phyloP scores from a whole-genome alignment of 2,113 vertebrate species.

The Antechinus stuartii region DNA sequence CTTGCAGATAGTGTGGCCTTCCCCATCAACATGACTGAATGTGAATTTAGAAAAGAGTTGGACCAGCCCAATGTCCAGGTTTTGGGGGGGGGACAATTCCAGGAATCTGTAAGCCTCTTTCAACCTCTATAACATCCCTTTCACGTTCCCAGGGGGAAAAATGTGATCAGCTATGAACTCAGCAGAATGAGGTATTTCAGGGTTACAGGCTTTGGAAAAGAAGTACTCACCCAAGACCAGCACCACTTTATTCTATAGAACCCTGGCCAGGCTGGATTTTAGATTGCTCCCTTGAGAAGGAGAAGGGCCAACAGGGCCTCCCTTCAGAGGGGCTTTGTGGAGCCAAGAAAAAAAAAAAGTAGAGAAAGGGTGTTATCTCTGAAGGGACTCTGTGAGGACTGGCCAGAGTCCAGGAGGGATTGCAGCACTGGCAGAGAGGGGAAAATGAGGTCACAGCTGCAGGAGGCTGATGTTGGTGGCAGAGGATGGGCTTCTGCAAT shows the following conservation, averaged over 20 bases:
- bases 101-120: background rate
- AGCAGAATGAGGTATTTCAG: background rate
- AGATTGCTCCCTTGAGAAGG: constrained; percentile 36
- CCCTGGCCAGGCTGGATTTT: constrained; percentile 19
- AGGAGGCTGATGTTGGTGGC: constrained; percentile 29
- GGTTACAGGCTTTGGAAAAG: constrained; percentile 21
- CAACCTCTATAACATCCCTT: constrained; percentile 32
- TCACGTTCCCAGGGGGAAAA: constrained; percentile 61
- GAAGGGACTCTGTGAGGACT: constrained; percentile 38
- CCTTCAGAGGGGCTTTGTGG: constrained; percentile 57
- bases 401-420: constrained; percentile 47
- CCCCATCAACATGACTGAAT: background rate
- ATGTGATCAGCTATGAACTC: constrained; percentile 28
- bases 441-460: constrained; percentile 50
- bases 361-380: background rate
- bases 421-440: constrained; percentile 45
- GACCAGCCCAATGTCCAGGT: background rate
- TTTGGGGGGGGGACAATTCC: background rate
- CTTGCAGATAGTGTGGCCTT: background rate
- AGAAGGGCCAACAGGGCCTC: background rate
- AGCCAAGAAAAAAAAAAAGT: constrained; percentile 44
- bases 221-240: constrained; percentile 34
- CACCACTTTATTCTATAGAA: background rate
- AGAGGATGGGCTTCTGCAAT: constrained; percentile 56
- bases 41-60: constrained; percentile 5